A percentile compares a stretch with the other conserved stretches of the same genome.
phyloP scores from a whole-genome alignment of 2,888 invertebrate species.

The Bugula neritina region DNA sequence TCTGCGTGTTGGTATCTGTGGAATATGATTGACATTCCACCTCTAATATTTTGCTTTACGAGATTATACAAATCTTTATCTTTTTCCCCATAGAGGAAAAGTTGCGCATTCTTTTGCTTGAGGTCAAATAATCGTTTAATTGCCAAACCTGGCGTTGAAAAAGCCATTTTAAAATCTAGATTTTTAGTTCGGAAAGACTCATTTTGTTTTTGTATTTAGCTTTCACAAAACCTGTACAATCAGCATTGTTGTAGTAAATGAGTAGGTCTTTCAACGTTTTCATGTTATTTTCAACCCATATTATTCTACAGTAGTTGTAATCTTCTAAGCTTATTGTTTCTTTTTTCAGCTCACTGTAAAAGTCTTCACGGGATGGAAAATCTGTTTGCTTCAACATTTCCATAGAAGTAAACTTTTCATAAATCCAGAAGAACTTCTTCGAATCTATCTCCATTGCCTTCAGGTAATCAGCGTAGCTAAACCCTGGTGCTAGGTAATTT shows the following conservation, averaged over 20 bases:
- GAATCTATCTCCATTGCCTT: neutral
- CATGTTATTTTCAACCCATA: neutral
- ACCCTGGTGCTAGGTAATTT: constrained; percentile 3
- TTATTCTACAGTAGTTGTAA: constrained; percentile 1
- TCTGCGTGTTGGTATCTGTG: neutral
- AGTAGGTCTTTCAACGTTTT: neutral
- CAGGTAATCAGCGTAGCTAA: neutral
- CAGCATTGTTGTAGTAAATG: constrained; percentile 14
- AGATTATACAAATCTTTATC: neutral
- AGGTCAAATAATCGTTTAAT: neutral
- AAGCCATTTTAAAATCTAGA: neutral
- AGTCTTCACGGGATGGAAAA: neutral
- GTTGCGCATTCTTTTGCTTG: neutral
- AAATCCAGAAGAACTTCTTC: constrained; percentile 2
- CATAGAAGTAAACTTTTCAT: constrained; percentile 17
- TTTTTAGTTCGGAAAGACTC: neutral
- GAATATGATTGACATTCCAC: neutral
- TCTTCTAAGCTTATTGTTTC: neutral
- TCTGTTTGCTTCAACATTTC: neutral
- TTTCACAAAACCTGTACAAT: neutral
- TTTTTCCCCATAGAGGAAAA: neutral
- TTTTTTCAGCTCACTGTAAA: constrained; percentile 12
- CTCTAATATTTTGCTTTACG: neutral
- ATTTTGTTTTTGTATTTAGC: neutral
- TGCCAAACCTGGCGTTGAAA: neutral